Evolutionary conservation across 1,140 invertebrate species (phyloP).

Genomic region (Gerris buenoi): DNA sequence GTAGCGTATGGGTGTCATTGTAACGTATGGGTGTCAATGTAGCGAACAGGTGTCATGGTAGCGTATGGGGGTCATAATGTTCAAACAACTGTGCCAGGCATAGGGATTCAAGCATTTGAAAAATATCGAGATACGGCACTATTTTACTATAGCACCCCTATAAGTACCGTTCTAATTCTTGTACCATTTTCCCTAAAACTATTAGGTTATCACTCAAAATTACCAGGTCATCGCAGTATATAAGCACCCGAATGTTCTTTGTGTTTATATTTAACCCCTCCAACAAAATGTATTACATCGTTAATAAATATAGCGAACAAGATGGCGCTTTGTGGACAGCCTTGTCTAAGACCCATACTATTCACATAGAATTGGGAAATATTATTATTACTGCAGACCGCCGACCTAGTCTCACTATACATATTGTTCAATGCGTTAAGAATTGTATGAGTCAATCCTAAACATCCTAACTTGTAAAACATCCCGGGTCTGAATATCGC

Average conservation of each 20-base stretch:
- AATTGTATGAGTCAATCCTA: not conserved
- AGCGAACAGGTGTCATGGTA: too few species aligned
- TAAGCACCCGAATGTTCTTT: not conserved
- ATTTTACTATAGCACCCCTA: too few species aligned
- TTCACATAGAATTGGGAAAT: not conserved
- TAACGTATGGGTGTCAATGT: too few species aligned
- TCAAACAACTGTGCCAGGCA: too few species aligned
- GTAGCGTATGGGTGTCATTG: too few species aligned
- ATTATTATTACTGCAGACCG: not conserved
- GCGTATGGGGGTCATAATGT: too few species aligned
- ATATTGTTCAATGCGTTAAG: not conserved
- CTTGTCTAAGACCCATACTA: not conserved
- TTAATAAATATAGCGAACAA: not conserved
- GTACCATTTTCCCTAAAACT: not conserved
- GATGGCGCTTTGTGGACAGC: not conserved
- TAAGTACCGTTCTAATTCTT: constrained; percentile 8
- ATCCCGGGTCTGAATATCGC: not conserved
- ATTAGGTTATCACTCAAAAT: not conserved
- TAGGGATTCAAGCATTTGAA: too few species aligned
- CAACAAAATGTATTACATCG: not conserved
- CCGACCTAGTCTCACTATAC: not conserved
- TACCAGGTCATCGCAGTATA: constrained; percentile 1
- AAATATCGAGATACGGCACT: too few species aligned
- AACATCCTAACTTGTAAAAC: not conserved
- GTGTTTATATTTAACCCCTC: not conserved